These are phyloP conservation scores for Diachasmimorpha longicaudata DNA, from an alignment of 1,140 invertebrate species.

Conservation along the genomic window DNA sequence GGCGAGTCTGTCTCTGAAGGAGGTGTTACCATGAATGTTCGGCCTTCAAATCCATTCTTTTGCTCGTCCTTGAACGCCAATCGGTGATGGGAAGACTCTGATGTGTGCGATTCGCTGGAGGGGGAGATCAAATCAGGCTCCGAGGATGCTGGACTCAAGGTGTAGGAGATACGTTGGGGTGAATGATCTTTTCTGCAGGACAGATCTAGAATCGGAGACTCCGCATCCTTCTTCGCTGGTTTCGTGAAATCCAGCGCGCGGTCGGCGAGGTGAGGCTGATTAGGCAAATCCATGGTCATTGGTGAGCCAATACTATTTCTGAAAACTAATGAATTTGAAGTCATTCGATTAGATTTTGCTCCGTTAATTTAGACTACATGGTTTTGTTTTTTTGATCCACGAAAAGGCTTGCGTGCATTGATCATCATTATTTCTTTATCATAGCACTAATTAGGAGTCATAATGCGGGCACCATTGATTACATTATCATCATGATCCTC, in stretches of 20 bases:
- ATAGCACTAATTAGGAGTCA: no score
- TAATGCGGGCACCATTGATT: no score
- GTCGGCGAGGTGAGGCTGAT: not conserved
- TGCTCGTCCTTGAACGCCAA: conserved; percentile 1
- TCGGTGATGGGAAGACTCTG: not conserved
- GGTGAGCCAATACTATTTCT: not conserved
- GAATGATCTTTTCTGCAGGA: conserved; percentile 39
- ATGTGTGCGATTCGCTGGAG: not conserved
- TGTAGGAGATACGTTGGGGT: conserved; percentile 5
- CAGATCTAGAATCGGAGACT: conserved; percentile 26
- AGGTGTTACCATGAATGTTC: conserved; percentile 43
- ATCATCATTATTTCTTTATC: no score
- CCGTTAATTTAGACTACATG: no score
- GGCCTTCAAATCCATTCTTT: conserved; percentile 36
- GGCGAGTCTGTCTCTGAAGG: conserved; percentile 45
- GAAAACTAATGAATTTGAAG: not conserved
- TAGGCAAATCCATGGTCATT: conserved; percentile 6
- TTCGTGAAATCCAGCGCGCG: conserved; percentile 28
- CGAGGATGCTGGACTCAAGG: conserved; percentile 12
- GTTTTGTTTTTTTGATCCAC: no score
- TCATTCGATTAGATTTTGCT: no score
- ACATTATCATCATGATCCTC: no score
- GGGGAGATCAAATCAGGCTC: conserved; percentile 13
- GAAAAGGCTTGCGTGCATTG: no score
- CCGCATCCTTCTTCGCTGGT: not conserved